Conservation (phyloP, 2,113 vertebrate species). For the Asarcornis scutulata region DNA sequence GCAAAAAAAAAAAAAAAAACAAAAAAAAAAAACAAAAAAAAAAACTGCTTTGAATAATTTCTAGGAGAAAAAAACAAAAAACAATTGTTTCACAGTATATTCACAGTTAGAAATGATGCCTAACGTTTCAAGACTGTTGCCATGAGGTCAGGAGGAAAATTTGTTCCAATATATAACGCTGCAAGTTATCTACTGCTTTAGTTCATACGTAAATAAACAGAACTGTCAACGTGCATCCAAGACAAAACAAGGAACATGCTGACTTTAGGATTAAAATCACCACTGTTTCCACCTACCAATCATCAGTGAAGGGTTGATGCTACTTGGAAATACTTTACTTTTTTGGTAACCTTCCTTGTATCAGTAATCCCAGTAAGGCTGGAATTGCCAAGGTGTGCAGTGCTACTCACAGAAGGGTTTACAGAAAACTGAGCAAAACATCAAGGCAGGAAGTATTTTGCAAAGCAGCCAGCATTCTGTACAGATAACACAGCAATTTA, state of each 20-base stretch:
- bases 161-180: not conserved
- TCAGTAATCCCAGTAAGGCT: not conserved
- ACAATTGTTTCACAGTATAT: not conserved
- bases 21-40: not conserved
- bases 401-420: not conserved
- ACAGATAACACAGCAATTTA: not conserved
- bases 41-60: not conserved
- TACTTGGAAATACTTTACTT: not conserved
- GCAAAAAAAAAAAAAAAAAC: not conserved
- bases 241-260: not conserved
- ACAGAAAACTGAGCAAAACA: not conserved
- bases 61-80: not conserved
- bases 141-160: not conserved
- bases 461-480: not conserved
- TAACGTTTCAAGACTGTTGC: conserved; percentile 19
- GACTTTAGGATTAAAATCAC: not conserved
- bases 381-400: not conserved
- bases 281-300: not conserved
- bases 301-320: not conserved
- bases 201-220: not conserved
- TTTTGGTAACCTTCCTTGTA: not conserved
- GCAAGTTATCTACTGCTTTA: not conserved
- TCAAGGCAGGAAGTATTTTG: not conserved
- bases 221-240: not conserved
- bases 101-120: not conserved